A percentile compares a stretch with the other conserved stretches of the same genome.
Conservation (phyloP, 2,888 invertebrate species). For the Aricia artaxerxes region DNA sequence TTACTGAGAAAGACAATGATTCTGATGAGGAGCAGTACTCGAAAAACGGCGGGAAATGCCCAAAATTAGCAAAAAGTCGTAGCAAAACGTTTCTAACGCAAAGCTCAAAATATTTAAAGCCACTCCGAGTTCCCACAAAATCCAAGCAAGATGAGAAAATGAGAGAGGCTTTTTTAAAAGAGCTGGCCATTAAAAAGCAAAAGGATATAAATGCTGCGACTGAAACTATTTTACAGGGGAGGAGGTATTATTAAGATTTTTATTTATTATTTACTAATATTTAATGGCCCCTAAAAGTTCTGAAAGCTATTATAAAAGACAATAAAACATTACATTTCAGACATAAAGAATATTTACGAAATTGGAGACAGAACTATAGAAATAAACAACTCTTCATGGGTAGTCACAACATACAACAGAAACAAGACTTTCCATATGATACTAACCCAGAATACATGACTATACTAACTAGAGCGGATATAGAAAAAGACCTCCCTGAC, state of each 20-base stretch:
- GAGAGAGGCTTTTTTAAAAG: constrained; percentile 65
- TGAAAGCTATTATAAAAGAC: not conserved
- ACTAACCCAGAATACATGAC: constrained; percentile 79
- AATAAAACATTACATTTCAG: constrained; percentile 45
- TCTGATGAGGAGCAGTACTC: constrained; percentile 54
- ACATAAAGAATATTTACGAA: constrained; percentile 66
- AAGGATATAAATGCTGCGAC: constrained; percentile 77
- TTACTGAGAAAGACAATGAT: constrained; percentile 60
- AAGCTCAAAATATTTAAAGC: constrained; percentile 66
- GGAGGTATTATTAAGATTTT: constrained; percentile 72
- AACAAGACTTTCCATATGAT: constrained; percentile 73
- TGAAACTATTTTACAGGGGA: constrained; percentile 80
- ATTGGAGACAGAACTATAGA: constrained; percentile 77
- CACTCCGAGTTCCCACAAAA: constrained; percentile 47
- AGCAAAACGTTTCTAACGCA: constrained; percentile 66
- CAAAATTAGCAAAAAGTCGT: constrained; percentile 63
- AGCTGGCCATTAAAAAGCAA: constrained; percentile 78
- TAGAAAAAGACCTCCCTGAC: constrained; percentile 72
- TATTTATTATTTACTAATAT: not conserved
- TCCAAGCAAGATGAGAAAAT: constrained; percentile 57
- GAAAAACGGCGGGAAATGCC: constrained; percentile 63
- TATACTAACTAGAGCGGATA: constrained; percentile 70
- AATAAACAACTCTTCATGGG: constrained; percentile 48
- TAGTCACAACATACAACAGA: constrained; percentile 44
- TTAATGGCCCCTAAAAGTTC: not conserved